Conservation (phyloP, 2,888 invertebrate genomes). For the Sisyra nigra region DNA sequence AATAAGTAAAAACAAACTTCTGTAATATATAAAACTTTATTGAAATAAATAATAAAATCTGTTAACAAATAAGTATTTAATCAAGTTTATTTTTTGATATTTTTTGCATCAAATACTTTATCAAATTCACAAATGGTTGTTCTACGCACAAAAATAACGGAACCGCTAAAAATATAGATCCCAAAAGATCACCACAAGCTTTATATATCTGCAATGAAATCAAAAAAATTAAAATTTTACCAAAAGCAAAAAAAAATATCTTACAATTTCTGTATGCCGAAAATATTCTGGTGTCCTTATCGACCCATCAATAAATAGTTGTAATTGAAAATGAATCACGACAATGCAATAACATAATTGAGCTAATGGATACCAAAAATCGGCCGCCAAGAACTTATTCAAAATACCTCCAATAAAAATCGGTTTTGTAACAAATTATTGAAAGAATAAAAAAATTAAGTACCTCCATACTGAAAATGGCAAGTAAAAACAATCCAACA, state of each 20-base stretch:
- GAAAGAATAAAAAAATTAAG: background rate
- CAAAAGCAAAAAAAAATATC: too few species aligned
- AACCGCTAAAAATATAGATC: background rate
- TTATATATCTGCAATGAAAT: slow-evolving; percentile 1
- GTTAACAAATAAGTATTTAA: too few species aligned
- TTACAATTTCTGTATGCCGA: slow-evolving; percentile 5
- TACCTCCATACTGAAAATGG: background rate
- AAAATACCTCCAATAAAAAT: slow-evolving; percentile 26
- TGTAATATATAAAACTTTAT: too few species aligned
- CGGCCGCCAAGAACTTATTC: slow-evolving; percentile 33
- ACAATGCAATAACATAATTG: slow-evolving; percentile 38
- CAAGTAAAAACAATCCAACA: slow-evolving; percentile 16
- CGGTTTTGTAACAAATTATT: background rate
- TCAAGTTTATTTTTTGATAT: background rate
- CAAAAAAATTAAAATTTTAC: background rate
- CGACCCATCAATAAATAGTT: background rate
- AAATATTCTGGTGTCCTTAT: slow-evolving; percentile 5
- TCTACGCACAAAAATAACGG: background rate
- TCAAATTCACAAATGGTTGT: background rate
- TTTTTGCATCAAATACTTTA: background rate
- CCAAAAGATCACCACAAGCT: background rate
- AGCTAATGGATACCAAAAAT: slow-evolving; percentile 33
- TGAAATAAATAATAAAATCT: too few species aligned
- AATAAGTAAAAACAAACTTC: too few species aligned
- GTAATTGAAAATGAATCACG: slow-evolving; percentile 26